Evolutionary conservation across 2,797 vertebrate species (phyloP), one percentile per base, ranked within the genome.

Genomic region (Adrianichthys oophorus): DNA sequence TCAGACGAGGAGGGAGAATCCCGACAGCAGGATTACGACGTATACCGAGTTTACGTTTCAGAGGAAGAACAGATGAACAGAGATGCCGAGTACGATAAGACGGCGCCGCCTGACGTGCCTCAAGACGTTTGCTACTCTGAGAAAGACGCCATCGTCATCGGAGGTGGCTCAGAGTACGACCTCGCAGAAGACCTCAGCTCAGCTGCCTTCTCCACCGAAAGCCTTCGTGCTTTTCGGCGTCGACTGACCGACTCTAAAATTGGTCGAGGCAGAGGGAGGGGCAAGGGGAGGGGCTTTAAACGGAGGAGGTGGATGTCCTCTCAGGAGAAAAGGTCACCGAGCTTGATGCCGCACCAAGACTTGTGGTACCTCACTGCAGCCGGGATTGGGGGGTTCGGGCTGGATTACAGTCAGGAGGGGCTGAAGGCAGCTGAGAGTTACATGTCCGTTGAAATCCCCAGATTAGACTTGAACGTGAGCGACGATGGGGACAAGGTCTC

Each of bases 31-130:
- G 92, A 94, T 6, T 91, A 82, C 0, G 86, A 89, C 0, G 67
- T 89, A 0, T 89, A 89, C 45, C 86, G 89, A n/a, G 89, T 94
- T 0, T 95, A 93, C 18, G 88, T 95, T 6, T 89, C 93, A 1
- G 94, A 94, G 26, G 92, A 53, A 61, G 84, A 74, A 17, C 65
- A 50, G 69, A 53, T 21, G 43, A 77, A 66, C 49, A 74, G 67
- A 29, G 78, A 85, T 46, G n/a, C 56, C 40, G 86, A 80, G 23
- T 86, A 76, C n/a, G 81, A 76, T 23, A 73, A 44, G 18, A 72
- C 68, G 24, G 79, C 68, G 29, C 59, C 70, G 3, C 59, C 84
- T 12, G 88, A 89, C 0, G 58, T 46, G 24, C 67, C 78, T 47
- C 77, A 56, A 18, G 88, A 85, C 0, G 37, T 55, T 0, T 71